Conservation (phyloP, 2,888 invertebrate genomes). For the Parnassius orleans region DNA sequence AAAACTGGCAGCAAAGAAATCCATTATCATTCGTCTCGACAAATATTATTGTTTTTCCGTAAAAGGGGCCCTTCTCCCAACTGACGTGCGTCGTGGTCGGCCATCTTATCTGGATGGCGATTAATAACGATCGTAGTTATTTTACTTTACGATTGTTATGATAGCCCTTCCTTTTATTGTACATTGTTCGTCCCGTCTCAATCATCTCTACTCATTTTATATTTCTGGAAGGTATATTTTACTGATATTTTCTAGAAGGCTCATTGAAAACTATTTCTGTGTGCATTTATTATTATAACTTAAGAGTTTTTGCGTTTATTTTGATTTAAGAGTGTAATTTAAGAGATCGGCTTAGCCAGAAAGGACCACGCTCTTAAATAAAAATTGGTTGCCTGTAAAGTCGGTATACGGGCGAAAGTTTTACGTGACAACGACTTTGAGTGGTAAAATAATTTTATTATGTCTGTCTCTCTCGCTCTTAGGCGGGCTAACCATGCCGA, state of each 20-base stretch:
- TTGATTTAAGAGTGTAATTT: too few species aligned
- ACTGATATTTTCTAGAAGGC: neutral
- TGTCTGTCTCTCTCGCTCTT: too few species aligned
- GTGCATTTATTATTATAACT: too few species aligned
- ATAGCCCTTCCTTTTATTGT: conserved; percentile 21
- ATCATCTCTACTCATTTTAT: conserved; percentile 7
- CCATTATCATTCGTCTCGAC: conserved; percentile 47
- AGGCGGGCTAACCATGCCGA: too few species aligned
- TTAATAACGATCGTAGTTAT: conserved; percentile 37
- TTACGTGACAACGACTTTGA: too few species aligned
- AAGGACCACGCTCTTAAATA: too few species aligned
- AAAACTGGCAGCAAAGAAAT: conserved; percentile 21
- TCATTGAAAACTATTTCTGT: neutral
- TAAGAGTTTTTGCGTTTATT: too few species aligned
- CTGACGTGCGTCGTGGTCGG: conserved; percentile 29
- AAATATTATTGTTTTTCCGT: conserved; percentile 49
- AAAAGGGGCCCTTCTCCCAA: conserved; percentile 28
- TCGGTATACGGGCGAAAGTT: too few species aligned
- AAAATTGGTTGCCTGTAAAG: too few species aligned
- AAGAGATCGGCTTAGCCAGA: too few species aligned
- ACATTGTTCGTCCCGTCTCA: conserved; percentile 12
- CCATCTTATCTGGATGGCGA: conserved; percentile 37
- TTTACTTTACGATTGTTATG: conserved; percentile 33
- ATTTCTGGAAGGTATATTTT: neutral
- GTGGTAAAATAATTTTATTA: too few species aligned